phyloP scores from a whole-genome alignment of 2,888 invertebrate species.

The Clistopyga incitator region DNA sequence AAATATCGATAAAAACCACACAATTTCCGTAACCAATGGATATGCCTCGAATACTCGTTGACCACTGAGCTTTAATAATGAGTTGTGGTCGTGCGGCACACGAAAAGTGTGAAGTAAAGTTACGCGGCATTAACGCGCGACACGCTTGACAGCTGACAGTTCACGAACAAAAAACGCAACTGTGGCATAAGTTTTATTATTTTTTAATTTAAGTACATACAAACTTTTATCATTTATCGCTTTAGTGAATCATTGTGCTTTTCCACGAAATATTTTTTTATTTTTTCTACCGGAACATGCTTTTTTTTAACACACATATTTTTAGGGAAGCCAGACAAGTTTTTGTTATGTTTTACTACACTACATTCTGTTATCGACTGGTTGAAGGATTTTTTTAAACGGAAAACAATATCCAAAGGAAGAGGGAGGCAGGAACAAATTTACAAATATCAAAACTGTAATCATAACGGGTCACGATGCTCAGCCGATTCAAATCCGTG shows the following conservation, averaged over 20 bases:
- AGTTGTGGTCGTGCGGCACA: slow-evolving; percentile 12
- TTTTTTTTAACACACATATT: slow-evolving; percentile 21
- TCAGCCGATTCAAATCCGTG: slow-evolving; percentile 87
- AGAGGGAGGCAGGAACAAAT: background rate
- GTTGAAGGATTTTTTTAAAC: slow-evolving; percentile 37
- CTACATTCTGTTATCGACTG: background rate
- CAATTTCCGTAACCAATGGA: slow-evolving; percentile 4
- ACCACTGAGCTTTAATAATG: slow-evolving; percentile 19
- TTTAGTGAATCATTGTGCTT: background rate
- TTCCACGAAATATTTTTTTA: background rate
- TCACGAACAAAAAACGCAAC: background rate
- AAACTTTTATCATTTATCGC: background rate
- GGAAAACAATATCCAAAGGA: background rate
- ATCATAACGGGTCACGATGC: slow-evolving; percentile 84
- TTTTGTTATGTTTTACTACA: slow-evolving; percentile 34
- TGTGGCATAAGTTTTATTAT: slow-evolving; percentile 11
- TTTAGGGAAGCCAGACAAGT: slow-evolving; percentile 20
- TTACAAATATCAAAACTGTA: slow-evolving; percentile 6
- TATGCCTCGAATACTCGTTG: slow-evolving; percentile 22
- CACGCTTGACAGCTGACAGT: slow-evolving; percentile 48
- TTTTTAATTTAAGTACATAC: background rate
- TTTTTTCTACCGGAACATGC: slow-evolving; percentile 8
- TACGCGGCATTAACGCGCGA: slow-evolving; percentile 26
- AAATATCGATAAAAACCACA: slow-evolving; percentile 33
- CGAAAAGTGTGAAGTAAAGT: slow-evolving; percentile 36